phyloP scores from a whole-genome alignment of 1,140 invertebrate species.

The Habropoda laboriosa region DNA sequence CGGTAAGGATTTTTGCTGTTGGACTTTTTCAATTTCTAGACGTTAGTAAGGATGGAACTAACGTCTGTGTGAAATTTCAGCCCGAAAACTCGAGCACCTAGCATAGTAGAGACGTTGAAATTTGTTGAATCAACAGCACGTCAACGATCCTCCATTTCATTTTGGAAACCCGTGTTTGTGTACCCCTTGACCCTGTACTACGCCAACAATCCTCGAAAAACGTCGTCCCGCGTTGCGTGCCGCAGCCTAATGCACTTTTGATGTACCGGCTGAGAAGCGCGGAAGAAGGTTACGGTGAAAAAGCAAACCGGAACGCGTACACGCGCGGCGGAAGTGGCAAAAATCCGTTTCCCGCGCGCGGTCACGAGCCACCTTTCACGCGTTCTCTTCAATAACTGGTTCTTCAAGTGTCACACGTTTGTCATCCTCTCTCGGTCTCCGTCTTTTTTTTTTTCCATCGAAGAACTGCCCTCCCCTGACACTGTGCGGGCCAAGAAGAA shows the following conservation, averaged over 20 bases:
- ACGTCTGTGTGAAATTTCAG: too few relatives aligned
- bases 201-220: not conserved
- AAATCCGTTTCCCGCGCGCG: slow-evolving; percentile 20
- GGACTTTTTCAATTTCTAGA: too few relatives aligned
- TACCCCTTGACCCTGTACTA: too few relatives aligned
- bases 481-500: not conserved
- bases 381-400: slow-evolving; percentile 40
- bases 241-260: slow-evolving; percentile 32
- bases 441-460: slow-evolving; percentile 48
- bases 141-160: not conserved
- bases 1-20: too few relatives aligned
- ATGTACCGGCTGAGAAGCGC: slow-evolving; percentile 2
- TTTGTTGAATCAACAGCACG: not conserved
- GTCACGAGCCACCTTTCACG: slow-evolving; percentile 18
- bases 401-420: slow-evolving; percentile 56
- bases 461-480: slow-evolving; percentile 7
- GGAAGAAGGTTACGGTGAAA: not conserved
- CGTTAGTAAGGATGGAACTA: too few relatives aligned
- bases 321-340: not conserved
- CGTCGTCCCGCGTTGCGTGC: slow-evolving; percentile 5
- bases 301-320: not conserved
- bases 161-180: not conserved
- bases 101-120: not conserved
- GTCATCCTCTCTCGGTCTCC: slow-evolving; percentile 43
- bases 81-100: not conserved